Evolutionary conservation across 2,113 vertebrate species (phyloP).

Genomic region (Gallinago jamesoni): DNA sequence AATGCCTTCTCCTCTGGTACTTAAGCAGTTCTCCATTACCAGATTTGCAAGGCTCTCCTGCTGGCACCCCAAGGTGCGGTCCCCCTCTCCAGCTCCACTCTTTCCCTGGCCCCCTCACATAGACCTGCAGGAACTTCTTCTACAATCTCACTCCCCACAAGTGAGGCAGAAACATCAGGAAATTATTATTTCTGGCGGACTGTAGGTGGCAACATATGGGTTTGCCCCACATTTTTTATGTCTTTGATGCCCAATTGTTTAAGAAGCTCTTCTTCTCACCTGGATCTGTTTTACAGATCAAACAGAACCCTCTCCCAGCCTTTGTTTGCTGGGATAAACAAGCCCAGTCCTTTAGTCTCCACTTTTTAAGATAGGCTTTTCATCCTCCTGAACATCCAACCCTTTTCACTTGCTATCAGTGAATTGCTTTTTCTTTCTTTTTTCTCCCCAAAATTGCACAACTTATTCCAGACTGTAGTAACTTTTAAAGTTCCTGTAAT

Average conservation of each 20-base stretch:
- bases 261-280: not conserved
- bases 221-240: not conserved
- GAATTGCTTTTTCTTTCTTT: not conserved
- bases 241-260: not conserved
- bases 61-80: not conserved
- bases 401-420: not conserved
- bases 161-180: not conserved
- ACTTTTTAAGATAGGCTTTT: slow-evolving; percentile 13
- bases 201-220: not conserved
- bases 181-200: not conserved
- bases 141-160: not conserved
- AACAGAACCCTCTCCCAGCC: not conserved
- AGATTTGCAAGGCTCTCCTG: not conserved
- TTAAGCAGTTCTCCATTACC: not conserved
- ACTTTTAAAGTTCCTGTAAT: not conserved
- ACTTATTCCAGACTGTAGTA: not conserved
- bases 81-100: not conserved
- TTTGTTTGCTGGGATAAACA: slow-evolving; percentile 40
- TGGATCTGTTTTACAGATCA: not conserved
- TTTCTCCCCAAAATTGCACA: not conserved
- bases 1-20: not conserved
- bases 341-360: not conserved
- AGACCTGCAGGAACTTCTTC: not conserved
- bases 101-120: rapidly evolving
- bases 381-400: not conserved